Base-by-base conservation (phyloP, 2,888 invertebrate genomes). In the Pachymerium ferrugineum region DNA sequence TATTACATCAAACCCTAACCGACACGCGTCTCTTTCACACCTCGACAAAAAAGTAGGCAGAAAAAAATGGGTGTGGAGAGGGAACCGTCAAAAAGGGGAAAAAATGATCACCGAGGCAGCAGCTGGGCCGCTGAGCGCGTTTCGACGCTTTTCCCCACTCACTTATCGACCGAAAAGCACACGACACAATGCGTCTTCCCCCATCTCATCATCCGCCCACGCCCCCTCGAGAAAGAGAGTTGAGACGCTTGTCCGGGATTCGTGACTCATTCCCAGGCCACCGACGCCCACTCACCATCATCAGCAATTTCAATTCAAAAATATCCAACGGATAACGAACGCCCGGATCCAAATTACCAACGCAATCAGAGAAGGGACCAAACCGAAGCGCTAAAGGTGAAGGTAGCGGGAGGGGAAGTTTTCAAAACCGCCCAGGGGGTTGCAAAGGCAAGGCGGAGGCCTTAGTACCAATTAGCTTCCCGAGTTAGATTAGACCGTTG, bases 101-200 rank as follows among this genome's bases (percentile, higher is more conserved):
- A 47, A 47, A 47, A 47, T 47, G 47, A 47, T 47, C 47, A 47
- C 47, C 47, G 47, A 47, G 47, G 47, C 47, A 47, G 47, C 47
- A 47, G 47, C 47, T 47, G 47, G 47, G 47, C 1, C 47, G 47
- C 47, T 47, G 47, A 47, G 47, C 47, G 47, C 47, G 1, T 16
- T 16, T 47, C 47, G 47, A 19, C 47, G 47, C 47, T 47, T 47
- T n/a, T 47, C 47, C 47, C 47, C 47, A 47, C 47, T 47, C 47
- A 47, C 47, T 47, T 47, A 47, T 47, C 47, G 47, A 47, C 47
- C 47, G 47, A 47, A 47, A 47, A 47, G 47, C 47, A 47, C 47
- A 22, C n/a, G n/a, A n/a, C n/a, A 47, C 47, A 47, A 47, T 47
- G 47, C 47, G 47, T 47, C 47, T 47, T 47, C 47, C 47, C 38